phyloP scores from a whole-genome alignment of 1,140 invertebrate genomes.

The Bilobella aurantiaca region DNA sequence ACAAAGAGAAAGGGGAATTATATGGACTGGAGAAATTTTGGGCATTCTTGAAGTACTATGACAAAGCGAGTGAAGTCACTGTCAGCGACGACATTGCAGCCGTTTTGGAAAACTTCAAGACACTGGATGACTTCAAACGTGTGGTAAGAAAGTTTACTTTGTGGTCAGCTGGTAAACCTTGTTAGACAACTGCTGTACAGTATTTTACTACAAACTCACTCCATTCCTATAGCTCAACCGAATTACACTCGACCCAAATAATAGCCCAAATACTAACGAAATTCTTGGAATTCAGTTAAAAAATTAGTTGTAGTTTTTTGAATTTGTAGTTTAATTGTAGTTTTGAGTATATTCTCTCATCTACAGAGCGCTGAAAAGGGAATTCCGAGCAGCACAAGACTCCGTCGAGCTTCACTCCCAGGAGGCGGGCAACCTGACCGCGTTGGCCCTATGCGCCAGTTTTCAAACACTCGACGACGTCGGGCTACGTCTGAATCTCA shows the following conservation, averaged over 20 bases:
- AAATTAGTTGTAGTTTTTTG: too few relatives aligned
- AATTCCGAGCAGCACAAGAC: constrained; percentile 8
- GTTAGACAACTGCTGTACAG: too few relatives aligned
- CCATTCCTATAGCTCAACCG: too few relatives aligned
- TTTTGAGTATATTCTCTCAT: too few relatives aligned
- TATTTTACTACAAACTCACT: too few relatives aligned
- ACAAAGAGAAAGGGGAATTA: constrained; percentile 60
- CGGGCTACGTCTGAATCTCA: constrained; percentile 27
- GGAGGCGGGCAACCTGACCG: constrained; percentile 10
- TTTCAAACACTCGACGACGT: constrained; percentile 14
- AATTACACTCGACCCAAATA: too few relatives aligned
- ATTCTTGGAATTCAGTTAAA: too few relatives aligned
- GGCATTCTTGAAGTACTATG: constrained; percentile 73
- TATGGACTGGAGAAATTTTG: constrained; percentile 99
- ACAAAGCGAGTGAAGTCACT: constrained; percentile 61
- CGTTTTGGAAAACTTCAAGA: constrained; percentile 79
- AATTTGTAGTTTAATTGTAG: constrained; percentile 2
- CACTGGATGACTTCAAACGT: constrained; percentile 75
- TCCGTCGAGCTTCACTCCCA: constrained; percentile 12
- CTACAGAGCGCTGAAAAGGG: constrained; percentile 23
- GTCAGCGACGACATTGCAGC: constrained; percentile 69
- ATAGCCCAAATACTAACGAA: too few relatives aligned
- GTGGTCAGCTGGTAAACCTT: too few relatives aligned
- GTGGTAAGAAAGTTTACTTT: constrained; percentile 30
- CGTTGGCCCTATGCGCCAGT: constrained; percentile 20